Base-by-base conservation (phyloP, 2,113 vertebrate species). In the Lichenostomus cassidix region DNA sequence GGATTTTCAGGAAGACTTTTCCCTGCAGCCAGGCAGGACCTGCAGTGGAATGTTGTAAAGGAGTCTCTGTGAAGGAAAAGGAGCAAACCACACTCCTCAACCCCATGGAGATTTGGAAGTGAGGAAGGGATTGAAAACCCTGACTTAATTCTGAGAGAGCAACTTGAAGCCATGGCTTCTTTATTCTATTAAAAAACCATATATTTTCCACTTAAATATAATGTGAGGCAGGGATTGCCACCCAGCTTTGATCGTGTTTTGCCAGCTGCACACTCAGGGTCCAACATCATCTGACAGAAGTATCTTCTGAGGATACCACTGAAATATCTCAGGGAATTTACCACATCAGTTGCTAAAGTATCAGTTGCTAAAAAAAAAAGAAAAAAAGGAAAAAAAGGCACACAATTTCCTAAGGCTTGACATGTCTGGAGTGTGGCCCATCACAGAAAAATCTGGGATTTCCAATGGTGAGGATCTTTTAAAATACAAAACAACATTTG, bases 371-470 rank as follows among this genome's bases (percentile, higher is more conserved):
- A 15, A 22, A 52, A 49, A 47, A 3, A 6, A 18, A 37, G n/a
- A 23, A 33, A 86, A 65, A 71, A 35, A 4, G 7, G 56, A 75
- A n/a, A n/a, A n/a, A n/a, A n/a, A n/a, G n/a, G 33, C 16, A 35
- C 23, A 49, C 1, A 39, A 2, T 5, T 47, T n/a, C 2, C 6
- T 27, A 46, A 64, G 39, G 9, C 29, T 85, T 47, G 47, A 24
- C 29, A 42, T 4, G 19, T 2, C 24, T 44, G 21, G 10, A 27
- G 2, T 1, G 5, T 35, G 8, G 23, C 12, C 4, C 0, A 3
- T 13, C 85, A 42, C 5, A 67, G 55, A 46, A 49, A 24, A 12
- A 24, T 24, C 28, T 60, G 16, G 2, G 46, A 81, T 65, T 94
- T 56, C 31, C 28, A 16, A 58, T 65, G 35, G 12, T 29, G 21